Base-by-base conservation (phyloP, 2,797 vertebrate genomes). In the Fringilla coelebs region DNA sequence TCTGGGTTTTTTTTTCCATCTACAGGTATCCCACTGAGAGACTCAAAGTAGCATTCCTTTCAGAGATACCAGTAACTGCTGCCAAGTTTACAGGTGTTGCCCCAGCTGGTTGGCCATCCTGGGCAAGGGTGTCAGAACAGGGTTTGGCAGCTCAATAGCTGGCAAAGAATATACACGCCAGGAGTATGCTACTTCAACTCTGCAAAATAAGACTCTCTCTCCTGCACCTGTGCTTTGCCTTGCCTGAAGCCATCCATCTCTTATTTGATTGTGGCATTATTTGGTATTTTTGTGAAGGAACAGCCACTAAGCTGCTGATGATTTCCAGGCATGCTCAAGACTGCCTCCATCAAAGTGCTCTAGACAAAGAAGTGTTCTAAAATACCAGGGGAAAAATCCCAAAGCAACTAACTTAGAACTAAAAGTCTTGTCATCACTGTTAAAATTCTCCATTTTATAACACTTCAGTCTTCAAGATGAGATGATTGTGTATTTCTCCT, bases 21-120 rank as follows among this genome's bases (percentile, higher is more conserved):
- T 84, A 62, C 29, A 66, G 13, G 15, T 92, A 62, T 55, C n/a
- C 46, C n/a, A 51, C 34, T 0, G 0, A 52, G 71, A 90, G 13
- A 29, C 71, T 85, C 24, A 41, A 34, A 31, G 17, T 45, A 65
- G 22, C 22, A 21, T 26, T 66, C 11, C 26, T 57, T 78, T 70
- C 63, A 76, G 31, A 81, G 17, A 40, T 74, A 87, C 8, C 0
- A 4, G 13, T 52, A 62, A 58, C 10, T 79, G n/a, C 77, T 90
- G 91, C 87, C 77, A 93, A 17, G 40, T 60, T 87, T 90, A 55
- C 78, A 92, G 81, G 67, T 92, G 48, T 85, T 92, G 51, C 51
- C 80, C 40, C 67, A 76, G 67, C 58, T 89, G 48, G 73, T n/a
- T 90, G 74, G 48, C 74, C 32, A 10, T 48, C 74, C 49, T 32